These are phyloP conservation scores for Agriopis leucophaearia DNA, from an alignment of 2,888 invertebrate species.

Conservation along the genomic window DNA sequence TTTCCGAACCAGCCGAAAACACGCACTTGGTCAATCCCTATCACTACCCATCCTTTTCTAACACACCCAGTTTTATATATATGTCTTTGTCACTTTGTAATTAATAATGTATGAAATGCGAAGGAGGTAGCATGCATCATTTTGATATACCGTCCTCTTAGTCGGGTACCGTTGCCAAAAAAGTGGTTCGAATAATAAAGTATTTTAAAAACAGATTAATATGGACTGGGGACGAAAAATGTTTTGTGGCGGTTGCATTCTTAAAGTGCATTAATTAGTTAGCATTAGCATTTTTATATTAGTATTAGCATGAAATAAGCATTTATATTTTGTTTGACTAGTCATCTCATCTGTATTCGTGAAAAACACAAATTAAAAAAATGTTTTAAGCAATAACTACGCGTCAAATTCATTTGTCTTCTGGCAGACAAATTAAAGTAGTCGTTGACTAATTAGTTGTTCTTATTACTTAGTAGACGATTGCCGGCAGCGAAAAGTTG, in stretches of 20 bases:
- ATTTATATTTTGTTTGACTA: constrained; percentile 47
- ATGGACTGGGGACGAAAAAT: constrained; percentile 31
- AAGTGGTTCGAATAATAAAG: constrained; percentile 53
- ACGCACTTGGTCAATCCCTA: constrained; percentile 58
- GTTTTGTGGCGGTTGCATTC: constrained; percentile 63
- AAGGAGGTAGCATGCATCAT: constrained; percentile 73
- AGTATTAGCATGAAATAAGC: constrained; percentile 51
- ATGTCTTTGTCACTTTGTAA: constrained; percentile 67
- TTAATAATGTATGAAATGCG: constrained; percentile 80
- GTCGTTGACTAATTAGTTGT: neutral
- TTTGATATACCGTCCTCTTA: constrained; percentile 66
- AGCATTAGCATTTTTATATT: constrained; percentile 50
- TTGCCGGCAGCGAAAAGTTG: too few species aligned
- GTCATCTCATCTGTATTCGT: constrained; percentile 16
- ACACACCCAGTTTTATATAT: constrained; percentile 31
- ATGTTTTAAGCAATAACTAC: constrained; percentile 8
- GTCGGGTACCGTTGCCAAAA: constrained; percentile 67
- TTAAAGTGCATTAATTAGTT: constrained; percentile 49
- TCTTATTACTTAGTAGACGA: too few species aligned
- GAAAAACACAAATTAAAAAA: neutral
- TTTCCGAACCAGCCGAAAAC: constrained; percentile 50
- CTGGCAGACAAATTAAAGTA: neutral
- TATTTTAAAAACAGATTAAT: constrained; percentile 50
- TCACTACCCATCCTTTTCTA: constrained; percentile 46
- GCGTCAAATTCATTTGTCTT: neutral